Base-by-base conservation (phyloP, 2,888 invertebrate genomes). In the Rambutsinella grinnellia region DNA sequence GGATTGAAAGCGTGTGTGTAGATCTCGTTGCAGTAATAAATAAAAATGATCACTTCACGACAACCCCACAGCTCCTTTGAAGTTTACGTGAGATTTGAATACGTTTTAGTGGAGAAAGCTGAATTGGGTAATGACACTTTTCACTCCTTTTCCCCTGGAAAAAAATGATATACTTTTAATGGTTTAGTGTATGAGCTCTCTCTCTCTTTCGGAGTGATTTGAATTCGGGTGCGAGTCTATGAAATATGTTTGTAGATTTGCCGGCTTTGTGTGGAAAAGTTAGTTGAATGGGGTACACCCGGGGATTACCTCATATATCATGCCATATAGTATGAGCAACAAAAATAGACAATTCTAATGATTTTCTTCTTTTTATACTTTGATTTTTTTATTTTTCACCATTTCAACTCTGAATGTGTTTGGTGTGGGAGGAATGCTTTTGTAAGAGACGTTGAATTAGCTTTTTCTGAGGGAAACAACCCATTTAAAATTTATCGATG, bases 81-180 rank as follows among this genome's bases (percentile, higher is more conserved):
- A 58, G 58, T 19, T n/a, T n/a, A n/a, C n/a, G n/a, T n/a, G n/a
- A n/a, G n/a, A n/a, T n/a, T n/a, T n/a, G n/a, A n/a, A n/a, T n/a
- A n/a, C n/a, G n/a, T n/a, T n/a, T n/a, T n/a, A n/a, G 51, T 13
- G 44, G 13, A 13, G 44, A 44, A 44, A 17, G 51, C 23, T 47
- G 51, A 62, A 62, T 62, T 62, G 27, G 62, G 62, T 62, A 62
- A 49, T 27, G 49, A 62, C 62, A 51, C 62, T 49, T 49, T 49
- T 19, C 24, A 5, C 46, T 53, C 63, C 51, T 36, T 36, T 36
- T 36, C 36, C 28, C 21, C 21, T 63, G 36, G 5, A 36, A 58
- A 26, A 8, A 58, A 58, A 58, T 58, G 15, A 62, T 36, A 36
- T 36, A 36, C 6, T 36, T 36, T 56, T 56, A 56, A 56, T 56